Base-by-base conservation (phyloP, 2,888 invertebrate genomes). In the Saturnia pavonia region DNA sequence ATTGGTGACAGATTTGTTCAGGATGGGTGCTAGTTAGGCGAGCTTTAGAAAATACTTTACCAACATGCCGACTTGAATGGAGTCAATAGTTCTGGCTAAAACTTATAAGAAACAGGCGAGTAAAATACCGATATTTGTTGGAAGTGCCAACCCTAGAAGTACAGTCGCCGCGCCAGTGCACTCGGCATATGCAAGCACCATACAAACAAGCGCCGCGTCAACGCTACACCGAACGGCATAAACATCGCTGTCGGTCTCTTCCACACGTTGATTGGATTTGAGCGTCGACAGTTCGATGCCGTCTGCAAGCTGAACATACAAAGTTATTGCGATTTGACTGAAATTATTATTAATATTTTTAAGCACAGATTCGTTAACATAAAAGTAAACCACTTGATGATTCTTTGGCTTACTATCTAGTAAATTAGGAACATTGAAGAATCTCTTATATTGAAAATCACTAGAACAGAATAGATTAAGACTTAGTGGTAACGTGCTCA, bases 191-290 rank as follows among this genome's bases (percentile, higher is more conserved):
- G 89, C 87, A 82, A 84, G 85, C 81, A 88, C 83, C 86, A 86
- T 76, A 83, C 81, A 82, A 81, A 82, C 80, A 82, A 72, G 73
- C 66, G 54, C 66, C 73, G 73, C 66, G 54, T 70, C 68, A 40
- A 69, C 69, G 68, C 67, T 71, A 70, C 74, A 75, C 75, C 74
- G 73, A 73, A 73, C 74, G 81, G 81, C 79, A 86, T 83, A 85
- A 86, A 84, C 88, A 88, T 85, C 84, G 83, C 77, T 78, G 79
- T 80, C 79, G 78, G 80, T 82, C 84, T 82, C 84, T 81, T 82
- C 86, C 84, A 81, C 83, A 83, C 85, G 82, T 85, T 91, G 92
- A 92, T 92, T 92, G 92, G 90, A 92, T 92, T 92, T 90, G 65
- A 19, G 85, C 86, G 85, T 85, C 84, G 84, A 86, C 85, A 83